Conservation (phyloP, 1,140 invertebrate genomes). For the Sinonovacula constricta region DNA sequence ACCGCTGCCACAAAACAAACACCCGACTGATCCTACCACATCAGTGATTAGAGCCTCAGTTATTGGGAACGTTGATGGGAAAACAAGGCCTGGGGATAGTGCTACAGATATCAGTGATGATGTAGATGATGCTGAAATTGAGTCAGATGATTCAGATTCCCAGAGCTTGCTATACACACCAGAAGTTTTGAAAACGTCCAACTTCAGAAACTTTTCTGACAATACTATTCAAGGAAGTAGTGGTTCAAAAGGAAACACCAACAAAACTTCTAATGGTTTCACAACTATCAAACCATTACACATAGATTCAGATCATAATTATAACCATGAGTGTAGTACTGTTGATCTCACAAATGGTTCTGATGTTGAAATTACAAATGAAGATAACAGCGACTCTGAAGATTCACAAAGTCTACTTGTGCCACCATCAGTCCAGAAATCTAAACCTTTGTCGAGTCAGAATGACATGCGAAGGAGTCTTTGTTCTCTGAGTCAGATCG, state of each 20-base stretch:
- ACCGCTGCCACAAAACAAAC: neutral
- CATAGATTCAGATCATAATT: neutral
- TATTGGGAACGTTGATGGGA: no score
- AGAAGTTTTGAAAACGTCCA: no score
- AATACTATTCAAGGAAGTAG: no score
- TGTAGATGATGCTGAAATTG: neutral
- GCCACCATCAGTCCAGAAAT: neutral
- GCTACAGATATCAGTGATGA: neutral
- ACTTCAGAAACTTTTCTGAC: no score
- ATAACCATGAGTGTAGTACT: neutral
- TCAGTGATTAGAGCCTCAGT: no score
- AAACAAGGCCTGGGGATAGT: no score
- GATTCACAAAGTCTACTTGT: slow-evolving; percentile 37
- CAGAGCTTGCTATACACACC: neutral
- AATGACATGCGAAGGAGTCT: no score
- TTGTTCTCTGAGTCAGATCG: no score
- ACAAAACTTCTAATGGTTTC: neutral
- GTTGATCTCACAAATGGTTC: neutral
- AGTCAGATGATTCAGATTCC: neutral
- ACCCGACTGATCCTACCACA: no score
- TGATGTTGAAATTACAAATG: neutral
- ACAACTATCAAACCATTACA: neutral
- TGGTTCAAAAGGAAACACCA: neutral
- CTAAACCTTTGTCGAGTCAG: neutral
- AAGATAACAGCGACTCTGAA: slow-evolving; percentile 12